Evolutionary conservation across 2,113 vertebrate genomes (phyloP).

Genomic region (Phyllostomus discolor): DNA sequence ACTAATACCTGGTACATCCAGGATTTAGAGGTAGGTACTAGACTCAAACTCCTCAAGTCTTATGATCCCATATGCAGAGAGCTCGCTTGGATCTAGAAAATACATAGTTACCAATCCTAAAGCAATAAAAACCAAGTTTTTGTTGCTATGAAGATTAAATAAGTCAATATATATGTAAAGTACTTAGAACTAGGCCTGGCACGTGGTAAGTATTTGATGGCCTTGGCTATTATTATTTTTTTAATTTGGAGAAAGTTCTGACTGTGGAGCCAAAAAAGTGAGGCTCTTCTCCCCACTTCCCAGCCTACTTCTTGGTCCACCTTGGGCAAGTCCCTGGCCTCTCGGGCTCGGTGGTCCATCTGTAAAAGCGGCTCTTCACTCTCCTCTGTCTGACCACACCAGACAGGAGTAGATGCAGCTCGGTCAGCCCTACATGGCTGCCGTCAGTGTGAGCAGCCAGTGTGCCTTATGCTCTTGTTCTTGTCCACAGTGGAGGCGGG

Average conservation of each 20-base stretch:
- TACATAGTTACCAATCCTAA: not conserved
- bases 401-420: not conserved
- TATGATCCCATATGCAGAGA: not conserved
- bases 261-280: not conserved
- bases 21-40: not conserved
- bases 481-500: slow-evolving; percentile 77
- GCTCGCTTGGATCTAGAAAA: not conserved
- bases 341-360: not conserved
- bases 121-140: not conserved
- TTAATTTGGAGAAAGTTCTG: not conserved
- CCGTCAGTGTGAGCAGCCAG: rapidly evolving
- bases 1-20: not conserved
- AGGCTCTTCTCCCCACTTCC: not conserved
- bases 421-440: not conserved
- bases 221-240: not conserved
- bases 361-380: not conserved
- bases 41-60: not conserved
- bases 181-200: not conserved
- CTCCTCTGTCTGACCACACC: not conserved
- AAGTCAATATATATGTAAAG: not conserved
- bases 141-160: not conserved
- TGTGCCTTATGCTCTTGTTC: not conserved
- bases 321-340: not conserved
- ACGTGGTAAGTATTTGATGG: not conserved
- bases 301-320: not conserved